Evolutionary conservation across 2,888 invertebrate genomes (phyloP), one percentile per base, ranked within the genome.

Genomic region (Scaptomyza parva): DNA sequence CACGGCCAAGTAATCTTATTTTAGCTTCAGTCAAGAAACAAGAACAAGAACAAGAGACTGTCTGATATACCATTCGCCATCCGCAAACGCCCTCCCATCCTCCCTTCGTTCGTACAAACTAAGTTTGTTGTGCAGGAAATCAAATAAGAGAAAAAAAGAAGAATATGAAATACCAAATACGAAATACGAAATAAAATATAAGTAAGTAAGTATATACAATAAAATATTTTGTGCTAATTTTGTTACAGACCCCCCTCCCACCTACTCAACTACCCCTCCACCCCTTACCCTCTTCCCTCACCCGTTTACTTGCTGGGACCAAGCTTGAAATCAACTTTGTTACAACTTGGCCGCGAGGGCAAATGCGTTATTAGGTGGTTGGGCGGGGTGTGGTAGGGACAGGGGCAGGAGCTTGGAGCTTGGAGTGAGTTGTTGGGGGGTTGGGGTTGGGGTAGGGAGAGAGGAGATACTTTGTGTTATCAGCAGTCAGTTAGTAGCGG

Each of bases 401-500:
- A 0, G n/a, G 17, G 8, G 26, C 3, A 11, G 30, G 2, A 18
- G 9, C n/a, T n/a, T n/a, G n/a, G n/a, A n/a, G n/a, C n/a, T n/a
- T 8, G 20, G 20, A 33, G 28, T 7, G 43, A 22, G 30, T 40
- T 44, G 44, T 26, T 12, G 58, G 54, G n/a, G 14, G 9, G 33
- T 6, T 11, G 26, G 2, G 18, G 11, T n/a, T 24, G 24, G 58
- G 54, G 70, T 8, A 41, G 61, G 63, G 24, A 55, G 54, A 67
- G 6, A 41, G 61, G 63, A 58, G 47, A 73, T 79, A 70, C 77
- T 80, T 76, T 78, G 79, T 83, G 80, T 82, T 82, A 82, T 82
- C 82, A 80, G 82, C 86, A 82, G 82, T 86, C 82, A 86, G 82
- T 82, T 82, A 86, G 86, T 77, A 86, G 86, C 86, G 84, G 54